phyloP scores from a whole-genome alignment of 2,888 invertebrate species.

The Theretra japonica region DNA sequence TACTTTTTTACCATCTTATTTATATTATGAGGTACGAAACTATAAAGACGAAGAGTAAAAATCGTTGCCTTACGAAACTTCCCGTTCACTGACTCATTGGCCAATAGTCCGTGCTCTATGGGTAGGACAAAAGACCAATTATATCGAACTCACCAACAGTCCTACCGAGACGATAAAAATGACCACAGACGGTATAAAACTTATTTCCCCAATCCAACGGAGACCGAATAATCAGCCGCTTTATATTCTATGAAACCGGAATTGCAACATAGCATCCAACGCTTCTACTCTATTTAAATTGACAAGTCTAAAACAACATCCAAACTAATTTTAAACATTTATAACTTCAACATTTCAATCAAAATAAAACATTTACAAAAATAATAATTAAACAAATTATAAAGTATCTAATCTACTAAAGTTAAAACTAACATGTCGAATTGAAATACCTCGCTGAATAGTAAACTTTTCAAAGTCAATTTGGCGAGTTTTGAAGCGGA shows the following conservation, averaged over 20 bases:
- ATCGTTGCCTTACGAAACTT: not conserved
- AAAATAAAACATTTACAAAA: too few relatives aligned
- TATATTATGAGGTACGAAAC: not conserved
- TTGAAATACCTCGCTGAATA: not conserved
- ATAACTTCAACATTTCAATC: not conserved
- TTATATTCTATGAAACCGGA: slow-evolving; percentile 44
- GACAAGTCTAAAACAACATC: not conserved
- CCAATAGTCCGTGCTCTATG: not conserved
- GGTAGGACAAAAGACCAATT: not conserved
- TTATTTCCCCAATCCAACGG: slow-evolving; percentile 41
- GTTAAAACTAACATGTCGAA: not conserved
- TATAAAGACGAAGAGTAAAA: not conserved
- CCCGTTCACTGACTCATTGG: not conserved
- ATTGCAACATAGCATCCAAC: slow-evolving; percentile 36
- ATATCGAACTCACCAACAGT: slow-evolving; percentile 6
- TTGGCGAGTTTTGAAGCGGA: not conserved
- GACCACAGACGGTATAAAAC: slow-evolving; percentile 42
- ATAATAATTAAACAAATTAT: too few relatives aligned
- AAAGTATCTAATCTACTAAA: not conserved
- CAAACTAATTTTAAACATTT: not conserved
- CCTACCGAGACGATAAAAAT: slow-evolving; percentile 36
- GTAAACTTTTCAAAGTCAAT: slow-evolving; percentile 3
- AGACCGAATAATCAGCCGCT: slow-evolving; percentile 44
- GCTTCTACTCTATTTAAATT: not conserved
- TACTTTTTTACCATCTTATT: not conserved